Conservation (phyloP, 2,888 invertebrate genomes). For the Phortica magna region DNA sequence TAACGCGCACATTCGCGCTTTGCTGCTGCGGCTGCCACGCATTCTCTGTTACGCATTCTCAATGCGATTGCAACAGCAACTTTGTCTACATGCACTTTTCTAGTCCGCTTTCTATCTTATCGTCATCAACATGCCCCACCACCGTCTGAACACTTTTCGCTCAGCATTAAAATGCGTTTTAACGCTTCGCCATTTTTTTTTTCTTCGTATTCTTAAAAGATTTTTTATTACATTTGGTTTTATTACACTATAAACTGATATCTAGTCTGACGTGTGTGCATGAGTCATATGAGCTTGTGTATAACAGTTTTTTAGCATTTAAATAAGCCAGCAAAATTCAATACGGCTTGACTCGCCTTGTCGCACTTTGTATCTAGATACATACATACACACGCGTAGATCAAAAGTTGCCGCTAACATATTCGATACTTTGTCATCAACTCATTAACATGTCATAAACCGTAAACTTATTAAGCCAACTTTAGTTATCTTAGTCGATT, state of each 20-base stretch:
- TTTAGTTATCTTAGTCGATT: neutral
- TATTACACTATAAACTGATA: too few species aligned
- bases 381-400: neutral
- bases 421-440: slow-evolving; percentile 34
- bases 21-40: slow-evolving; percentile 1
- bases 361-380: neutral
- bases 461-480: slow-evolving; percentile 44
- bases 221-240: neutral
- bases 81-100: slow-evolving; percentile 7
- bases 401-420: neutral
- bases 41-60: slow-evolving; percentile 27
- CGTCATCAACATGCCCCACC: too few species aligned
- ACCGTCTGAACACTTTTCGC: too few species aligned
- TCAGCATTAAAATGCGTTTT: too few species aligned
- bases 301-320: too few species aligned
- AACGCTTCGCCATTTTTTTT: too few species aligned
- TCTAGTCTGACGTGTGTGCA: neutral
- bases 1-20: neutral
- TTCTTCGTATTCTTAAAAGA: neutral
- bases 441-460: slow-evolving; percentile 71
- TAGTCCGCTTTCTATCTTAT: neutral
- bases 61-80: neutral
- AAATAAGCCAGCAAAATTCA: too few species aligned
- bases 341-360: too few species aligned
- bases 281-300: neutral